Percentiles rank a stretch among this genome's conserved stretches.
phyloP scores from a whole-genome alignment of 2,113 vertebrate genomes.

The Cyprinodon brontotheroides region DNA sequence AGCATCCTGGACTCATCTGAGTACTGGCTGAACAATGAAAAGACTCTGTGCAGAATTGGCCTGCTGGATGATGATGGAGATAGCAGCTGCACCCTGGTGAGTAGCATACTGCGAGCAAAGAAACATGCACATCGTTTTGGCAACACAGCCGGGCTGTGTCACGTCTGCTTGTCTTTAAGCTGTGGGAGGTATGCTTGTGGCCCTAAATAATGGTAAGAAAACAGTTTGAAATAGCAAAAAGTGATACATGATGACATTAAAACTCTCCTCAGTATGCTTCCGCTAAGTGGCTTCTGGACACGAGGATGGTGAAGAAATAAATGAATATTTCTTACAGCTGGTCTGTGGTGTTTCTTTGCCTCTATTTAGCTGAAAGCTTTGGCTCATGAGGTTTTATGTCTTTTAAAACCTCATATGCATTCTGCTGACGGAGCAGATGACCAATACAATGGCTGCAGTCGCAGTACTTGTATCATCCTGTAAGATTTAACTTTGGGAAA shows the following conservation, averaged over 20 bases:
- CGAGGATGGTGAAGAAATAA: not conserved
- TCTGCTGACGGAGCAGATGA: not conserved
- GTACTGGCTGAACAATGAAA: constrained; percentile 95
- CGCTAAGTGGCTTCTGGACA: not conserved
- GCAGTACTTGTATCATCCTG: not conserved
- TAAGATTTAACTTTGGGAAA: not conserved
- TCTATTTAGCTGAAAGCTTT: constrained; percentile 5
- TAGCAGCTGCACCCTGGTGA: constrained; percentile 88
- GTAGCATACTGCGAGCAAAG: constrained; percentile 63
- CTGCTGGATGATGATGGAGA: constrained; percentile 89
- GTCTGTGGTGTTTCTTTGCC: not conserved
- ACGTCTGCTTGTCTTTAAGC: constrained; percentile 13
- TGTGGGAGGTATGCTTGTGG: not conserved
- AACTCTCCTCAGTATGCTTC: constrained; percentile 16
- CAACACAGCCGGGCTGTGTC: constrained; percentile 23
- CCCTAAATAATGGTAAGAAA: not conserved
- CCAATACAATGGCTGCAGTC: not conserved
- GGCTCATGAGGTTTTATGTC: constrained; percentile 9
- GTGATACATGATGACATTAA: constrained; percentile 9
- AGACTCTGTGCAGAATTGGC: constrained; percentile 87
- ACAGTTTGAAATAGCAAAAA: not conserved
- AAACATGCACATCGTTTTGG: constrained; percentile 19
- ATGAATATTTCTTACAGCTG: constrained; percentile 2
- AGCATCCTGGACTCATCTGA: constrained; percentile 90
- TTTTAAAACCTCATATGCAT: not conserved